A percentile compares a stretch with the other conserved stretches of the same genome.
These are phyloP conservation scores for Atta texana DNA, from an alignment of 1,140 invertebrate species.

Conservation along the genomic window DNA sequence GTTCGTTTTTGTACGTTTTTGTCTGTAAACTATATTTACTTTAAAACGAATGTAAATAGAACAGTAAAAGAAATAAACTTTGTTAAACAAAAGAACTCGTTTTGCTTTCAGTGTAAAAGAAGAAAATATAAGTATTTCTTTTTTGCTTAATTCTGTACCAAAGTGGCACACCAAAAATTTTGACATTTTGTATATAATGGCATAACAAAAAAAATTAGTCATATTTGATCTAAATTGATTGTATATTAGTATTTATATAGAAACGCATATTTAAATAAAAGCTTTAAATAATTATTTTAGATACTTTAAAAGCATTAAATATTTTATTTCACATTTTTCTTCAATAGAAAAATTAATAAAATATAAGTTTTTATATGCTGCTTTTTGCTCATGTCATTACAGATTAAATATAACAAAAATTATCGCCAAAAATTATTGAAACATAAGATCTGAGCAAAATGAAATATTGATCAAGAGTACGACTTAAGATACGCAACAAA, in stretches of 20 bases:
- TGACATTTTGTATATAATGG: too few species aligned
- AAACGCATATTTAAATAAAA: neutral
- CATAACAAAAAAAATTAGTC: too few species aligned
- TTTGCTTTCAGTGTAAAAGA: too few species aligned
- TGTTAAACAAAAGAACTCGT: too few species aligned
- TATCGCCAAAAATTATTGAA: constrained; percentile 18
- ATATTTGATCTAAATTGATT: neutral
- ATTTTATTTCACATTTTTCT: neutral
- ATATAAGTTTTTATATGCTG: neutral
- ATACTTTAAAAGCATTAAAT: neutral
- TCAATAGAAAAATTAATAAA: neutral
- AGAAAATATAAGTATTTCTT: too few species aligned
- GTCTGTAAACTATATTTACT: too few species aligned
- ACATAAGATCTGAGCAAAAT: constrained; percentile 24
- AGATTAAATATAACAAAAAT: neutral
- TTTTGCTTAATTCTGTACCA: too few species aligned
- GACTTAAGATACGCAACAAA: constrained; percentile 47
- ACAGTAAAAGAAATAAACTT: too few species aligned
- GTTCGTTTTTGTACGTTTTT: too few species aligned
- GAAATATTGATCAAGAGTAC: constrained; percentile 25
- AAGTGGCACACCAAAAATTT: too few species aligned
- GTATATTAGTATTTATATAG: neutral
- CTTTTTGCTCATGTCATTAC: neutral
- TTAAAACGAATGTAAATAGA: too few species aligned
- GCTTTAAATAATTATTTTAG: neutral